A percentile compares a stretch with the other conserved stretches of the same genome.
These are phyloP conservation scores for Thumatha senex DNA, from an alignment of 2,888 invertebrate genomes.

Conservation along the genomic window DNA sequence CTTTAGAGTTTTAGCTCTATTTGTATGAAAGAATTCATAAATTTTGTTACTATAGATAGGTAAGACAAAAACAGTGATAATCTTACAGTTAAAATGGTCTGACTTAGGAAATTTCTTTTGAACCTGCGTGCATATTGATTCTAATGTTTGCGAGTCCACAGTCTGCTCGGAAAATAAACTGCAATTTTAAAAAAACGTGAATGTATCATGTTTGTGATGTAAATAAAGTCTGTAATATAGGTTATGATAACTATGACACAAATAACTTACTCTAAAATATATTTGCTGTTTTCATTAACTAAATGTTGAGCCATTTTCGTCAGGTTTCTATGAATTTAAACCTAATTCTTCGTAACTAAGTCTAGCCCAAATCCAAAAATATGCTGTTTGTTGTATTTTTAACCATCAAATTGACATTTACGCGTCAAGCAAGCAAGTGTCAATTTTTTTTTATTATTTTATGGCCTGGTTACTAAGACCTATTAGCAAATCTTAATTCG, in stretches of 20 bases:
- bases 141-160: conserved; percentile 89
- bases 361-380: not conserved
- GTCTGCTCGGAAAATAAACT: conserved; percentile 89
- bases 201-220: conserved; percentile 5
- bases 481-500: no score
- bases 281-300: conserved; percentile 77
- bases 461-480: no score
- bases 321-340: conserved; percentile 2
- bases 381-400: not conserved
- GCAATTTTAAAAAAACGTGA: conserved; percentile 38
- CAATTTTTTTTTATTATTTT: no score
- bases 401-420: no score
- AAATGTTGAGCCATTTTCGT: conserved; percentile 68
- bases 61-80: not conserved
- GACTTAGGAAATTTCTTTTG: conserved; percentile 90
- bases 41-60: no score
- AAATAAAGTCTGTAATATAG: conserved; percentile 39
- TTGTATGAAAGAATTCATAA: not conserved
- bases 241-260: conserved; percentile 6
- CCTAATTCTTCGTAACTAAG: no score
- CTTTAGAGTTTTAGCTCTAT: no score
- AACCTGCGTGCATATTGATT: conserved; percentile 89
- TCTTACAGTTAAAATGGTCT: conserved; percentile 89
- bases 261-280: conserved; percentile 74
- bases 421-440: no score